Base-by-base conservation (phyloP, 2,888 invertebrate species). In the Tuberolachnus salignus region DNA sequence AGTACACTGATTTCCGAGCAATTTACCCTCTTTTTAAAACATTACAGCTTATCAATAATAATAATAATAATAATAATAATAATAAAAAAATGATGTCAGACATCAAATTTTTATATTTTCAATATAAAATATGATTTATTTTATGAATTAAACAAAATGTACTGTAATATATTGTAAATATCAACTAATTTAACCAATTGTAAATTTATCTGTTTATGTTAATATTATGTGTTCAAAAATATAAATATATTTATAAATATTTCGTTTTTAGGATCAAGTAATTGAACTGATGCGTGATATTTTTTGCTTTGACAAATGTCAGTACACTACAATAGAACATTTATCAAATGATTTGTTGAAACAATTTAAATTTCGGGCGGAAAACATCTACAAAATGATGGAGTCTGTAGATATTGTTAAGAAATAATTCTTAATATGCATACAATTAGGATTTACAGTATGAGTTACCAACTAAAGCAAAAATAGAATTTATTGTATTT, bases 271-370 rank as follows among this genome's bases (percentile, higher is more conserved):
- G 87, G 93, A 94, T 81, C 94, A 97, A 86, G 92, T 97, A 16
- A 90, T 95, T 81, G 92, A 92, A 21, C 96, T 97, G 85, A 89
- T 98, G 81, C 87, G 90, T 69, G 97, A 98, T 85, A 91, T 97
- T 83, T 99, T 98, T 87, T 95, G 92, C 87, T 96, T 97, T 86
- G 92, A 94, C 83, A 93, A 92, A 86, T 93, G 93, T 82, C 90
- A 93, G 55, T 99, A 94, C 86, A 94, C 95, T 1, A 91, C 89
- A 9, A 90, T 95, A 6, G 95, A 97, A 82, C 94, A 95, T 74
- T 88, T 99, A 72, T 90, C 95, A 0, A 89, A 89, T 64, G 98
- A 99, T 85, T 91, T 98, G 82, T 88, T 93, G 84, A 88, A 88
- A 82, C 91, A 92, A 85, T 91, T 94, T 86, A 91, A 91, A 84